Conservation (phyloP, 2,797 vertebrate species). For the Capromys pilorides region DNA sequence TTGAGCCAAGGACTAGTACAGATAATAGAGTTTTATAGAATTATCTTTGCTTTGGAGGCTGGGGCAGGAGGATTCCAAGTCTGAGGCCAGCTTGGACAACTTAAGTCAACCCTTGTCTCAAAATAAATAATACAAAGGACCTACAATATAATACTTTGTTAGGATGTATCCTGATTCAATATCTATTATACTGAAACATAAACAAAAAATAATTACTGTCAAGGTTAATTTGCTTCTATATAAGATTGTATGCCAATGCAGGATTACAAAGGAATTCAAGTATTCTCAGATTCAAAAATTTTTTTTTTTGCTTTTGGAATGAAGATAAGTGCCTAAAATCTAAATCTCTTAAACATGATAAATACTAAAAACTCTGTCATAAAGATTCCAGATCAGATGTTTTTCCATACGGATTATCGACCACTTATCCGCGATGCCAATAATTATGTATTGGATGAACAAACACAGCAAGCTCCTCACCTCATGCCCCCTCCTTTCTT, state of each 20-base stretch:
- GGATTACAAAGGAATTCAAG: slow-evolving; percentile 28
- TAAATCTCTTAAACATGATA: slow-evolving; percentile 39
- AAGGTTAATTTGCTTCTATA: slow-evolving; percentile 52
- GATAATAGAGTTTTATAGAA: slow-evolving; percentile 12
- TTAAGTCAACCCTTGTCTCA: neutral
- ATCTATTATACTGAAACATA: neutral
- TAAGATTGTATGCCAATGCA: neutral
- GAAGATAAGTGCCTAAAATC: slow-evolving; percentile 13
- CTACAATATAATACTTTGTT: neutral
- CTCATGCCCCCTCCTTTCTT: slow-evolving; percentile 98
- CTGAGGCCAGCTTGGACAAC: neutral
- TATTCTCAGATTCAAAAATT: slow-evolving; percentile 22
- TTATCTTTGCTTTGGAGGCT: neutral
- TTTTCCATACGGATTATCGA: slow-evolving; percentile 99
- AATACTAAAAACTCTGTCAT: slow-evolving; percentile 62
- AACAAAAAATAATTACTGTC: slow-evolving; percentile 1
- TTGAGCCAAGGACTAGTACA: slow-evolving; percentile 31
- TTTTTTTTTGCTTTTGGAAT: slow-evolving; percentile 17
- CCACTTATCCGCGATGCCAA: slow-evolving; percentile 98
- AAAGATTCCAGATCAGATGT: slow-evolving; percentile 99
- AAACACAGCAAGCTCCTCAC: slow-evolving; percentile 99
- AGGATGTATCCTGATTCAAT: neutral
- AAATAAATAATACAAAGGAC: neutral
- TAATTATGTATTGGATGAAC: slow-evolving; percentile 98
- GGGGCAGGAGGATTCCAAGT: neutral